phyloP scores from a whole-genome alignment of 2,113 vertebrate genomes.

The Sigmodon hispidus region DNA sequence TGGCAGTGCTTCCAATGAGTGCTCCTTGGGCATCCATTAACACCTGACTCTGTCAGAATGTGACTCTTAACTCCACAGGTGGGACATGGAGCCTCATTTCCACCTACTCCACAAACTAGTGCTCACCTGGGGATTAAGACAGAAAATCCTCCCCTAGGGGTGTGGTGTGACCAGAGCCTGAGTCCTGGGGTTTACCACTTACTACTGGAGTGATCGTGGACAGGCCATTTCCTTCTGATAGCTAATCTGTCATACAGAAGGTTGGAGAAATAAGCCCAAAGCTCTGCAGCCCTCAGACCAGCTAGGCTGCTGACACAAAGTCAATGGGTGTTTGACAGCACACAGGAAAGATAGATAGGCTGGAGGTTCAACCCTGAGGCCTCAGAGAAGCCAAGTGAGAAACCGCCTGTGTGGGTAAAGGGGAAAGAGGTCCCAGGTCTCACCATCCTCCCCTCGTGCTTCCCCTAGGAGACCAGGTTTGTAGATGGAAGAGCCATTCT shows the following conservation, averaged over 20 bases:
- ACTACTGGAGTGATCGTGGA: not conserved
- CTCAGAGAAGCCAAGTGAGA: not conserved
- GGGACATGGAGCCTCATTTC: not conserved
- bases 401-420: not conserved
- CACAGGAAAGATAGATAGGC: not conserved
- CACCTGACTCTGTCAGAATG: not conserved
- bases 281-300: not conserved
- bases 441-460: not conserved
- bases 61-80: not conserved
- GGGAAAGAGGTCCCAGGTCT: not conserved
- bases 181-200: not conserved
- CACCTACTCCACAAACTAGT: not conserved
- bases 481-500: conserved; percentile 91
- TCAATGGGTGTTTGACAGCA: rapidly evolving
- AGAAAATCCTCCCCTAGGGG: not conserved
- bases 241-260: not conserved
- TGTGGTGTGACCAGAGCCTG: not conserved
- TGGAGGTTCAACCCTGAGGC: not conserved
- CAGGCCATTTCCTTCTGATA: not conserved
- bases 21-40: not conserved
- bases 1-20: not conserved
- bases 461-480: conserved; percentile 86
- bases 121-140: not conserved
- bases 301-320: no score
- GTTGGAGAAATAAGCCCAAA: not conserved